A percentile compares a stretch with the other conserved stretches of the same genome.
These are phyloP conservation scores for Gnathonemus echidnorhynchus DNA, from an alignment of 2,113 vertebrate genomes.

Conservation along the genomic window DNA sequence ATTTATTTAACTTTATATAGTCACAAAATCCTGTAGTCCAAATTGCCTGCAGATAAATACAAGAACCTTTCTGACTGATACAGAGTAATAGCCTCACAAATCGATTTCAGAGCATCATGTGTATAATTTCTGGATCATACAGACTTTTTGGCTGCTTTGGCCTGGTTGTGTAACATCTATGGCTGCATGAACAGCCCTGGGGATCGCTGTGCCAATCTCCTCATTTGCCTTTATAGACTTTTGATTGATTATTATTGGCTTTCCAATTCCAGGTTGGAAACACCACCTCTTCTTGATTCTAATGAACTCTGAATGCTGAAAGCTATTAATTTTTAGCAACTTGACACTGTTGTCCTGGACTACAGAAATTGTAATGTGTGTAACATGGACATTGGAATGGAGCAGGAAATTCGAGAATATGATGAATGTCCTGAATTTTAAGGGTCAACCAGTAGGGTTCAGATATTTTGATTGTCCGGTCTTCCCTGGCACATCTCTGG, in stretches of 20 bases:
- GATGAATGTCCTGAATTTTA: background rate
- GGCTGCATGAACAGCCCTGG: background rate
- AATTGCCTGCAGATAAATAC: background rate
- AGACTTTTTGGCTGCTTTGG: background rate
- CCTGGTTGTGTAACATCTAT: background rate
- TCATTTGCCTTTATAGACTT: background rate
- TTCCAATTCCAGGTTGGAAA: background rate
- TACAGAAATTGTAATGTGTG: background rate
- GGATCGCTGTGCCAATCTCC: background rate
- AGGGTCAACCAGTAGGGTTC: background rate
- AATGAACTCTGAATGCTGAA: background rate
- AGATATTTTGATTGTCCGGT: background rate
- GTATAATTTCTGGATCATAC: background rate
- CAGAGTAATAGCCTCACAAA: background rate
- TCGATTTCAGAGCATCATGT: background rate
- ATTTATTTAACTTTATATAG: background rate
- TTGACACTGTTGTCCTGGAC: background rate
- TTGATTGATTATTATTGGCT: background rate
- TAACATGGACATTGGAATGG: background rate
- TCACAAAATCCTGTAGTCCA: background rate
- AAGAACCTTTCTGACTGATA: background rate
- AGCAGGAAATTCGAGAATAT: background rate
- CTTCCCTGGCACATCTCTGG: background rate
- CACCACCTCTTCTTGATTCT: background rate
- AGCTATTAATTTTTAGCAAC: background rate